Percentiles rank a stretch among this genome's conserved stretches.
Conservation (phyloP, 2,888 invertebrate genomes). For the Neocrepidodera transversa region DNA sequence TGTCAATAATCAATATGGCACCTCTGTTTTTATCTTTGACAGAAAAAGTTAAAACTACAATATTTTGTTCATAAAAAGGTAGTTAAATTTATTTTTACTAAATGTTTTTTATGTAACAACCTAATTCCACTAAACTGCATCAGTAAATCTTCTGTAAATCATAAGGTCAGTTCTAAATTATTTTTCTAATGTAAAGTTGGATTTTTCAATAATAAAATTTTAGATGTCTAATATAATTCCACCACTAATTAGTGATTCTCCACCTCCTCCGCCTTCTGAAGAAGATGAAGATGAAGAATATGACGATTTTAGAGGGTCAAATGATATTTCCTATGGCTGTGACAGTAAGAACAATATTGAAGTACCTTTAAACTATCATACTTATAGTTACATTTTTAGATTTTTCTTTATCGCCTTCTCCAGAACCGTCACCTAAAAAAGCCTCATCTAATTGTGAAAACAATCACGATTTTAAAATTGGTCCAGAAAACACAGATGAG, state of each 20-base stretch:
- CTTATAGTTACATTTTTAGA: constrained; percentile 26
- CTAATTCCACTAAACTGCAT: not conserved
- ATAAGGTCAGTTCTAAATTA: not conserved
- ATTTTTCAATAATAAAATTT: constrained; percentile 4
- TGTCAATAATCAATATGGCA: constrained; percentile 30
- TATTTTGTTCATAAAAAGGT: constrained; percentile 8
- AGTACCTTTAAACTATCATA: not conserved
- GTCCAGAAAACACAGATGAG: not conserved
- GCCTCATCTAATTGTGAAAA: constrained; percentile 3
- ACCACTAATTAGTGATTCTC: constrained; percentile 65
- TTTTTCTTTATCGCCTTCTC: constrained; percentile 39
- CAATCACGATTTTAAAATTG: constrained; percentile 10
- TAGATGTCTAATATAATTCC: constrained; percentile 64
- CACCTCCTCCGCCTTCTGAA: constrained; percentile 67
- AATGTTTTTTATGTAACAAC: not conserved
- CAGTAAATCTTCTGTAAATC: not conserved
- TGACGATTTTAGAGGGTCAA: constrained; percentile 66
- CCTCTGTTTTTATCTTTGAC: constrained; percentile 27
- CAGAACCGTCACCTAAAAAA: constrained; percentile 38
- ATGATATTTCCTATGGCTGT: constrained; percentile 54
- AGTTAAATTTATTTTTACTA: not conserved
- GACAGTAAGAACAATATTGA: constrained; percentile 48
- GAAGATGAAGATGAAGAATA: constrained; percentile 66
- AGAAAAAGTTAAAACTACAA: constrained; percentile 11
- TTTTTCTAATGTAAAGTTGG: too few relatives aligned